These are phyloP conservation scores for Ceratosolen solmsi DNA, from an alignment of 1,140 invertebrate species.

Conservation along the genomic window DNA sequence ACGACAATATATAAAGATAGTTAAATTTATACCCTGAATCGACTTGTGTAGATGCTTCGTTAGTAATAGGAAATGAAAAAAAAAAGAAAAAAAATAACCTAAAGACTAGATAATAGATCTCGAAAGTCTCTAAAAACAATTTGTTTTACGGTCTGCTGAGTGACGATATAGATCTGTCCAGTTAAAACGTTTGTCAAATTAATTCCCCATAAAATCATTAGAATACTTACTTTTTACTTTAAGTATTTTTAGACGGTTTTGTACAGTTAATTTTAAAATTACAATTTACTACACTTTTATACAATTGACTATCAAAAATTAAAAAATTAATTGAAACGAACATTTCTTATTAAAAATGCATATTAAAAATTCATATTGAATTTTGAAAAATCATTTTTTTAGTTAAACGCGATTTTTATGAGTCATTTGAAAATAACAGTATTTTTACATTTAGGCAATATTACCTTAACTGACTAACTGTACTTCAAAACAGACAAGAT, in stretches of 20 bases:
- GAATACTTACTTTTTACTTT: neutral
- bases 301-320: no score
- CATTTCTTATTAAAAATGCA: no score
- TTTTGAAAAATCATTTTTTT: no score
- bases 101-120: neutral
- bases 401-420: neutral
- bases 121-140: neutral
- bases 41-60: neutral
- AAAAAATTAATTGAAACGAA: no score
- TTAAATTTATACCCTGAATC: neutral
- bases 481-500: slow-evolving; percentile 16
- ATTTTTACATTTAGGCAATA: slow-evolving; percentile 16
- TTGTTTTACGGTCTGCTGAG: neutral
- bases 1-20: no score
- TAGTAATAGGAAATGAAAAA: neutral
- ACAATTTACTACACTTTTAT: no score
- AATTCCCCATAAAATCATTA: neutral
- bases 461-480: slow-evolving; percentile 18
- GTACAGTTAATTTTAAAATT: no score
- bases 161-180: neutral
- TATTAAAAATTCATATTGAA: no score
- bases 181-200: neutral
- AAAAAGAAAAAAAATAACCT: neutral
- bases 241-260: no score
- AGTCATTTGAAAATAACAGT: slow-evolving; percentile 7